Base-by-base conservation (phyloP, 2,888 invertebrate species). In the Heliconius sara region DNA sequence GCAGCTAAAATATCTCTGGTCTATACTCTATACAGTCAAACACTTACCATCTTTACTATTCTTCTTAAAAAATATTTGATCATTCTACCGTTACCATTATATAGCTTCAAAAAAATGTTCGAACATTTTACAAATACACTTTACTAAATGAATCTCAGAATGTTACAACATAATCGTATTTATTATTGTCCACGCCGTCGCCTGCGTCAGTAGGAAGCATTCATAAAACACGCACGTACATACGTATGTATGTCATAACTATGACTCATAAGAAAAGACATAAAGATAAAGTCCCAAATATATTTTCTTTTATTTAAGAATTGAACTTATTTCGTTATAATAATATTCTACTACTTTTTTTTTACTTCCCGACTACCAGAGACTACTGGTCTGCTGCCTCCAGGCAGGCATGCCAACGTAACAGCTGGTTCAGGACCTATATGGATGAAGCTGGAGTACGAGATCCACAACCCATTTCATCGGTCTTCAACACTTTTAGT, bases 221-320 rank as follows among this genome's bases (percentile, higher is more conserved):
- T 81, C 75, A 67, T 72, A 80, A 66, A 71, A 39, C 75, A 77
- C 63, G 73, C 78, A 77, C 79, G 80, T 22, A 57, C 57, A 57
- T 57, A 47, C 47, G 47, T 78, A 79, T 76, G 74, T 70, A 80
- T 72, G 80, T 77, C 82, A 80, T 80, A 76, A 82, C 78, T 79
- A 77, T 82, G 80, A 82, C 74, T 80, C 79, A 80, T 57, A 68
- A 80, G 65, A 71, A 68, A 43, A 30, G n/a, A 70, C 16, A 71
- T 65, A 71, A 43, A 71, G 30, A 71, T 63, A 19, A 75, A 30
- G 3, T 52, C 68, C 52, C 22, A 13, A 73, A 57, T 3, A 60
- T 34, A 13, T 34, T 13, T 16, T 43, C 6, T 25, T 68, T 68
- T 39, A 39, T 39, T 39, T 39, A 9, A 39, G 34, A 39, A 9